A percentile compares a stretch with the other conserved stretches of the same genome.
Conservation (phyloP, 2,113 vertebrate species). For the Labeo rohita region DNA sequence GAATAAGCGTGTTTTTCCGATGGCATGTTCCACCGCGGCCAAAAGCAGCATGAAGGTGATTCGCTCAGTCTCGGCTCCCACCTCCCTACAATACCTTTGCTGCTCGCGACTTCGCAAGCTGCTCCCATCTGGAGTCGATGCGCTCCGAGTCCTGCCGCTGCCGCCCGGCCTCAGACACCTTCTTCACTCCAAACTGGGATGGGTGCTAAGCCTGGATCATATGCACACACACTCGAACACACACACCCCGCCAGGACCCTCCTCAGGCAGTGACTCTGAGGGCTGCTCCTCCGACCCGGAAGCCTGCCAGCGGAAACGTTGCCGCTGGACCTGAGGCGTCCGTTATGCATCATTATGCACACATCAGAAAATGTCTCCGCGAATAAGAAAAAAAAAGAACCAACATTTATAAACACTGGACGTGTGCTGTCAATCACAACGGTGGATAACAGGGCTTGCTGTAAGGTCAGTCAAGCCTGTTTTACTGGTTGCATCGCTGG, state of each 20-base stretch:
- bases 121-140: conserved; percentile 85
- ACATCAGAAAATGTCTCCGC: conserved; percentile 12
- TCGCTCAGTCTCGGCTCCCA: conserved; percentile 87
- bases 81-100: conserved; percentile 95
- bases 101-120: conserved; percentile 94
- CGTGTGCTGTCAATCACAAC: not conserved
- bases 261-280: conserved; percentile 81
- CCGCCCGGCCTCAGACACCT: conserved; percentile 94
- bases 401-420: conserved; percentile 6
- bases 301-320: conserved; percentile 90
- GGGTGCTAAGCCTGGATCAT: conserved; percentile 90
- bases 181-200: conserved; percentile 93
- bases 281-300: conserved; percentile 79
- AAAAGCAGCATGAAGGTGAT: conserved; percentile 99
- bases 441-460: not conserved
- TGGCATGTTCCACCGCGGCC: conserved; percentile 97
- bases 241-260: conserved; percentile 63
- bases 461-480: conserved; percentile 3
- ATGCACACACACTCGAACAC: conserved; percentile 47
- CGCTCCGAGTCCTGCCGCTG: conserved; percentile 87
- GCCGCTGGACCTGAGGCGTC: conserved; percentile 86
- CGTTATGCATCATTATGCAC: not conserved
- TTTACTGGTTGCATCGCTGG: conserved; percentile 10
- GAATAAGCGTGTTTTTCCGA: conserved; percentile 92
- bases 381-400: not conserved